Evolutionary conservation across 92 coral and sea anemone species (phyloP).

Genomic region (Anthopleura xanthogrammica): DNA sequence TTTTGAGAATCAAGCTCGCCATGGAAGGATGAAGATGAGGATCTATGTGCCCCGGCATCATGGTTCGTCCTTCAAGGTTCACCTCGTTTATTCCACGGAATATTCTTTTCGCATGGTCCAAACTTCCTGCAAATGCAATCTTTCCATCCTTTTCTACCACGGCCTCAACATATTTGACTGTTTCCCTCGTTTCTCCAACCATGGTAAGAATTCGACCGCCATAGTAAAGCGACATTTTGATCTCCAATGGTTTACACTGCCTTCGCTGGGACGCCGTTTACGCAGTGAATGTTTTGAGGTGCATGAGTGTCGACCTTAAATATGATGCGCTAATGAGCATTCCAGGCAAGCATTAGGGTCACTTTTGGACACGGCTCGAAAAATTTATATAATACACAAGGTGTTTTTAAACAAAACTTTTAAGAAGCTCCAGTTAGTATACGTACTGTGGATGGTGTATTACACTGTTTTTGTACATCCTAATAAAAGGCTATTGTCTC

Average conservation of each 20-base stretch:
- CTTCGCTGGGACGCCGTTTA: constrained; percentile 32
- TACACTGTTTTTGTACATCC: no score
- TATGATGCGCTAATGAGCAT: neutral
- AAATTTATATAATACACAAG: no score
- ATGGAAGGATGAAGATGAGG: constrained; percentile 60
- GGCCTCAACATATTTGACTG: constrained; percentile 33
- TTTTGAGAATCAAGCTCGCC: constrained; percentile 42
- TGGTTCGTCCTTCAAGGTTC: constrained; percentile 31
- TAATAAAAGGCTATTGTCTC: no score
- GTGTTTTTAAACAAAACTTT: no score
- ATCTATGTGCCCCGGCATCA: constrained; percentile 64
- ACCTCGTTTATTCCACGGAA: constrained; percentile 12
- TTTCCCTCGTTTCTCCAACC: constrained; percentile 34
- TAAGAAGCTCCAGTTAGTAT: no score
- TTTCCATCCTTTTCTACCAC: constrained; percentile 47
- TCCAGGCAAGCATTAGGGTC: neutral
- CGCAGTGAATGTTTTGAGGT: constrained; percentile 20
- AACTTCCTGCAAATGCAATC: constrained; percentile 36
- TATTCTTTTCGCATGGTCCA: constrained; percentile 9
- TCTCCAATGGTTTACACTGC: neutral
- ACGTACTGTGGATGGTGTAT: no score
- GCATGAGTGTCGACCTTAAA: neutral
- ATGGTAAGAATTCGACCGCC: constrained; percentile 48
- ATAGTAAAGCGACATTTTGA: constrained; percentile 25
- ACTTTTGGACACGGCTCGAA: no score